Percentiles rank a stretch among this genome's conserved stretches.
Evolutionary conservation across 2,113 vertebrate genomes (phyloP).

Genomic region (Telmatochromis sp.): DNA sequence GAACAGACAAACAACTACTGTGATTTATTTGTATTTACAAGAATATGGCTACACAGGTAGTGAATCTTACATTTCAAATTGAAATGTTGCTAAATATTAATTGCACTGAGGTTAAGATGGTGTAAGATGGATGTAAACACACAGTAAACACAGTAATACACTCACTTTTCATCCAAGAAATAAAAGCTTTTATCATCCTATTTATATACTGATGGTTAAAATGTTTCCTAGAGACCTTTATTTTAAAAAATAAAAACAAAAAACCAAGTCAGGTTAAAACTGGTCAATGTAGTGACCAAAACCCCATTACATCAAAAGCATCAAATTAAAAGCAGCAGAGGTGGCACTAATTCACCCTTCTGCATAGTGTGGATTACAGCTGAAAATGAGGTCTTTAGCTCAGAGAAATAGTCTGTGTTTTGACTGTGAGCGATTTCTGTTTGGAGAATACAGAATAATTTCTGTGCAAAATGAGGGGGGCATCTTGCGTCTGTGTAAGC

Average conservation of each 20-base stretch:
- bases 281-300: neutral
- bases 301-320: neutral
- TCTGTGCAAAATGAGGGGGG: conserved; percentile 3
- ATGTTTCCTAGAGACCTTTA: neutral
- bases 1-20: neutral
- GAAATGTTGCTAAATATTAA: neutral
- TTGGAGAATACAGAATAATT: conserved; percentile 10
- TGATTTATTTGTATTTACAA: neutral
- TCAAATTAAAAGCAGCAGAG: neutral
- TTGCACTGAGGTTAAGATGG: neutral
- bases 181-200: neutral
- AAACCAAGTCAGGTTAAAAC: neutral
- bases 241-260: neutral
- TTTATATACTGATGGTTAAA: neutral
- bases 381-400: conserved; percentile 2
- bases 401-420: neutral
- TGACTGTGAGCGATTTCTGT: conserved; percentile 1
- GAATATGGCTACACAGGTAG: neutral
- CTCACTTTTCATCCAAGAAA: neutral
- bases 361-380: neutral
- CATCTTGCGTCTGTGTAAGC: conserved; percentile 28
- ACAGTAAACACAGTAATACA: neutral
- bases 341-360: neutral
- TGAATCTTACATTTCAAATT: neutral
- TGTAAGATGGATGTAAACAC: neutral